These are phyloP conservation scores for Aphelenchoides fujianensis DNA, from an alignment of 1,140 invertebrate species.

Conservation along the genomic window DNA sequence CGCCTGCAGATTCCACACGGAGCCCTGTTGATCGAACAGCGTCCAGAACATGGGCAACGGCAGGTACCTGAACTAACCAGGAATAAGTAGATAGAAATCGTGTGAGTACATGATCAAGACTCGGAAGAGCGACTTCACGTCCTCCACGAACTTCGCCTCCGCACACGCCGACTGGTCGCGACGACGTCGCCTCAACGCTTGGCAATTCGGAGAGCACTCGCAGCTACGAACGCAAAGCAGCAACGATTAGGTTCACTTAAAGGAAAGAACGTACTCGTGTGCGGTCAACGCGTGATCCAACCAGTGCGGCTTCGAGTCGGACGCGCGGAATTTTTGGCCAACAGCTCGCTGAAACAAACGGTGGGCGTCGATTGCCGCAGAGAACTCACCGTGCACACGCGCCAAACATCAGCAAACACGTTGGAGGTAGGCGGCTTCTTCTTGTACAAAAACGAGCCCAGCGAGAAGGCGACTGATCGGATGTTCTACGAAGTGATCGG, in stretches of 20 bases:
- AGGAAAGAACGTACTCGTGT: no score
- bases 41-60: constrained; percentile 76
- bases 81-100: no score
- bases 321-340: no score
- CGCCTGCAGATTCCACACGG: constrained; percentile 42
- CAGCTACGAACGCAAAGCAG: no score
- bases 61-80: no score
- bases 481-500: no score
- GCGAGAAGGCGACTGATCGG: constrained; percentile 70
- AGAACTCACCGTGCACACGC: neutral
- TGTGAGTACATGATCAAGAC: constrained; percentile 52
- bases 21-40: constrained; percentile 67
- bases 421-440: neutral
- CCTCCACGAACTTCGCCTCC: constrained; percentile 63
- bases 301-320: constrained; percentile 27
- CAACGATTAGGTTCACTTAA: no score
- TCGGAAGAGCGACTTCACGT: neutral
- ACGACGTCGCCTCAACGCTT: constrained; percentile 22
- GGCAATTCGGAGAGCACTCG: constrained; percentile 14
- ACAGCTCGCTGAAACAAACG: no score
- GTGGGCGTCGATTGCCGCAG: no score
- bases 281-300: constrained; percentile 10
- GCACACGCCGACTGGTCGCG: constrained; percentile 18
- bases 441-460: constrained; percentile 71
- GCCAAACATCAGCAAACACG: neutral